Percentiles rank a stretch among this genome's conserved stretches.
Evolutionary conservation across 1,140 invertebrate species (phyloP).

Genomic region (Aphaenogaster rudis): DNA sequence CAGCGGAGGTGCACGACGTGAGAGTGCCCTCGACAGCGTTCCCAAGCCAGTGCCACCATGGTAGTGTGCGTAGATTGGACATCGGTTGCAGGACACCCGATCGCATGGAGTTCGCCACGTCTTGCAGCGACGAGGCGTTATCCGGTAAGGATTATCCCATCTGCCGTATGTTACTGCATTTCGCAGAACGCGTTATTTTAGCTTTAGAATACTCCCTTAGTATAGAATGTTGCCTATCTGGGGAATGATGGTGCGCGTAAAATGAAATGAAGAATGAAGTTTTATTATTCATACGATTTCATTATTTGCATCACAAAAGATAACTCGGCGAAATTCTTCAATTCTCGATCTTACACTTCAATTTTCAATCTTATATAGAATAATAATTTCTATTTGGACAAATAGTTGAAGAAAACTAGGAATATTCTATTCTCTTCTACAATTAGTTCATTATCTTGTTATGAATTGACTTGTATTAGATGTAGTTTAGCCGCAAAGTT

Average conservation of each 20-base stretch:
- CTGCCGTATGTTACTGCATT: background rate
- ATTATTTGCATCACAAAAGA: background rate
- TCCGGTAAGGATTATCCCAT: constrained; percentile 78
- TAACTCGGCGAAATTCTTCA: background rate
- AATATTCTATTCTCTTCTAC: background rate
- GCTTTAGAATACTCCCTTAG: background rate
- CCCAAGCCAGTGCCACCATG: constrained; percentile 80
- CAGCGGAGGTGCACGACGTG: constrained; percentile 78
- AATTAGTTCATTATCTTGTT: background rate
- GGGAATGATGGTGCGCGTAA: background rate
- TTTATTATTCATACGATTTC: background rate
- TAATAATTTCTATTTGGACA: background rate
- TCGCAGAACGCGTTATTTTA: background rate
- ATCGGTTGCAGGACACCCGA: constrained; percentile 84
- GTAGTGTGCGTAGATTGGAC: constrained; percentile 80
- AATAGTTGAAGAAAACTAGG: background rate
- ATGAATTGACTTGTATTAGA: background rate
- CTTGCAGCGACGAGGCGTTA: constrained; percentile 82
- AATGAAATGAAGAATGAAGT: background rate
- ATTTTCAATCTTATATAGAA: background rate
- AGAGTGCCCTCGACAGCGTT: constrained; percentile 73
- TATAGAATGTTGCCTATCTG: background rate
- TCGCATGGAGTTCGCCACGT: constrained; percentile 84
- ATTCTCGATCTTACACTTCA: background rate
- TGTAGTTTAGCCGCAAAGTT: background rate